Base-by-base conservation (phyloP, 1,140 invertebrate species). In the Oncopeltus fasciatus region DNA sequence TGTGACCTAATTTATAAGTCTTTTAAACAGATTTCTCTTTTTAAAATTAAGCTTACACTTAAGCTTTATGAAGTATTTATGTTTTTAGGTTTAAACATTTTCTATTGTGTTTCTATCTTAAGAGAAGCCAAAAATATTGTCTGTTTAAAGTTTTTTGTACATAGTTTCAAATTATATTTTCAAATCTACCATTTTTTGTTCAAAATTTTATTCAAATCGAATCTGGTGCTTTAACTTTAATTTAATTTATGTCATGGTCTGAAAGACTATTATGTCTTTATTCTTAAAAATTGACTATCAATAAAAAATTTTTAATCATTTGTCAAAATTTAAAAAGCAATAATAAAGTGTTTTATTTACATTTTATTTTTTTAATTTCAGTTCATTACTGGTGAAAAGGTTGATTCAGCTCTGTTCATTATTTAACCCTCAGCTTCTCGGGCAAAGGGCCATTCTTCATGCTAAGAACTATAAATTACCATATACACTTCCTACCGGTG, bases 341-440 rank as follows among this genome's bases (percentile, higher is more conserved):
- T 5, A 8, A 14, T 8, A 8, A 38, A 38, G 14, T 38, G 31
- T 38, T 5, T 8, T 38, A 38, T 38, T 8, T 14, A 38, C 5
- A 5, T 38, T 14, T 38, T 14, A 38, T 5, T 8, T 49, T 18
- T 18, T 20, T 33, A 1, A 20, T 80, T 81, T 66, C 70, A 90
- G 87, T 70, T 74, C 78, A 53, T 80, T 87, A 56, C 68, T 88
- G 27, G 77, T 80, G n/a, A 80, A 79, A 60, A 87, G 83, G 71
- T 69, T 91, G 18, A 60, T 90, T 16, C 80, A 83, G 65, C 75
- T 90, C 44, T 81, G 86, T 67, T 85, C 78, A 61, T 70, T 80
- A 24, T 77, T 75, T 66, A 80, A 80, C 57, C 66, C 69, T 43
- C 71, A 80, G 59, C 68, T 81, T 5, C 74, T 75, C 26, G 12